A percentile compares a stretch with the other conserved stretches of the same genome.
These are phyloP conservation scores for Synergus japonicus DNA, from an alignment of 2,888 invertebrate genomes.

Conservation along the genomic window DNA sequence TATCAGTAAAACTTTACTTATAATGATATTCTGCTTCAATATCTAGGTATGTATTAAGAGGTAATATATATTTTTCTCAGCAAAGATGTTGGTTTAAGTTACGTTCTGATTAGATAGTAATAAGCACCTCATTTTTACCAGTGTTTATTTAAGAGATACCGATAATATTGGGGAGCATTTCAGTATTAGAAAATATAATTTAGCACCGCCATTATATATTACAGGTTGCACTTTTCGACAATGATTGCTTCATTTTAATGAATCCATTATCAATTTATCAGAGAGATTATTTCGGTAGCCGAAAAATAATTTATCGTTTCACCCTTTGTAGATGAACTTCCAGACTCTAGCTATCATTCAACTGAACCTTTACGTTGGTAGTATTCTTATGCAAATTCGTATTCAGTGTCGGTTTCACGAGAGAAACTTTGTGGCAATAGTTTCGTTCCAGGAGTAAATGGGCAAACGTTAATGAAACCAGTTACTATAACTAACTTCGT, in stretches of 20 bases:
- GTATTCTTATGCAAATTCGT: constrained; percentile 31
- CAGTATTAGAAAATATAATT: neutral
- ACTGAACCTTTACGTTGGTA: constrained; percentile 3
- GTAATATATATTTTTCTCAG: neutral
- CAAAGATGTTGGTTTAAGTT: neutral
- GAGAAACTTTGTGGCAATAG: constrained; percentile 4
- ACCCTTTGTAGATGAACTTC: constrained; percentile 1
- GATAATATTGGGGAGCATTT: neutral
- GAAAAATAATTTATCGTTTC: constrained; percentile 1
- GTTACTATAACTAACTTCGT: neutral
- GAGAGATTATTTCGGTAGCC: too few relatives aligned
- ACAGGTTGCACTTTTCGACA: too few relatives aligned
- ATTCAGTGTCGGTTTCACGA: constrained; percentile 22
- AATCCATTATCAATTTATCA: too few relatives aligned
- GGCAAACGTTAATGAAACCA: constrained; percentile 12
- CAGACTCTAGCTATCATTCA: constrained; percentile 16
- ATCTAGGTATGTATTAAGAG: neutral
- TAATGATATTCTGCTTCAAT: neutral
- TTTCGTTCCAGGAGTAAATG: constrained; percentile 10
- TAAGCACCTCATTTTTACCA: neutral
- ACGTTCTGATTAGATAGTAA: constrained; percentile 7
- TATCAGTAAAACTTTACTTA: too few relatives aligned
- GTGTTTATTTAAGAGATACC: neutral
- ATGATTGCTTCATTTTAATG: too few relatives aligned
- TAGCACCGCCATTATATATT: too few relatives aligned